Conservation (phyloP, 2,797 vertebrate genomes). For the Sebastes kiyomatsui region DNA sequence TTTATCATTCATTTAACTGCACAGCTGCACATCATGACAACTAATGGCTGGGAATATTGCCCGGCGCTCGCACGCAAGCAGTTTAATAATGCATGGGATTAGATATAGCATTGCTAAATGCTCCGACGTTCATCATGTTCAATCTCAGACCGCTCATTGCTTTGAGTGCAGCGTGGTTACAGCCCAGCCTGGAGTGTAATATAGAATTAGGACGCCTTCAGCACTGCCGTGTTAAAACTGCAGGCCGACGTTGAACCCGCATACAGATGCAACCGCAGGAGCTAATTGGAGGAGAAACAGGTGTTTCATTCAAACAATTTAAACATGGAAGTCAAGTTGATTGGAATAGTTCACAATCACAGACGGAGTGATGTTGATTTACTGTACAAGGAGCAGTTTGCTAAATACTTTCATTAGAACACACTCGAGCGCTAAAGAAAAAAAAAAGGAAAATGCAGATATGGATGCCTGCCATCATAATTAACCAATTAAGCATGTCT, state of each 20-base stretch:
- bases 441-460: conserved; percentile 12
- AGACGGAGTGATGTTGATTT: not conserved
- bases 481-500: conserved; percentile 62
- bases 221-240: not conserved
- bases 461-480: conserved; percentile 47
- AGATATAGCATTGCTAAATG: not conserved
- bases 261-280: conserved; percentile 12
- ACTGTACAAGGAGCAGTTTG: conserved; percentile 19
- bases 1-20: not conserved
- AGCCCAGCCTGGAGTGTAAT: conserved; percentile 6
- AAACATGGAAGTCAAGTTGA: conserved; percentile 30
- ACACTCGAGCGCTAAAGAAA: conserved; percentile 19
- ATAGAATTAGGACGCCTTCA: conserved; percentile 20
- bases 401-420: conserved; percentile 51
- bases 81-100: conserved; percentile 29
- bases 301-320: conserved; percentile 46
- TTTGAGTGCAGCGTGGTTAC: conserved; percentile 21
- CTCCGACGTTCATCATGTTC: conserved; percentile 21
- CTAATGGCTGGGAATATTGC: conserved; percentile 3
- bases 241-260: not conserved
- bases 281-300: conserved; percentile 45
- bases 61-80: not conserved
- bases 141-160: conserved; percentile 11
- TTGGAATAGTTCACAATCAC: conserved; percentile 32
- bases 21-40: conserved; percentile 7